Evolutionary conservation across 2,888 invertebrate species (phyloP), one percentile per base, ranked within the genome.

Genomic region (Phyllotreta cruciferae): DNA sequence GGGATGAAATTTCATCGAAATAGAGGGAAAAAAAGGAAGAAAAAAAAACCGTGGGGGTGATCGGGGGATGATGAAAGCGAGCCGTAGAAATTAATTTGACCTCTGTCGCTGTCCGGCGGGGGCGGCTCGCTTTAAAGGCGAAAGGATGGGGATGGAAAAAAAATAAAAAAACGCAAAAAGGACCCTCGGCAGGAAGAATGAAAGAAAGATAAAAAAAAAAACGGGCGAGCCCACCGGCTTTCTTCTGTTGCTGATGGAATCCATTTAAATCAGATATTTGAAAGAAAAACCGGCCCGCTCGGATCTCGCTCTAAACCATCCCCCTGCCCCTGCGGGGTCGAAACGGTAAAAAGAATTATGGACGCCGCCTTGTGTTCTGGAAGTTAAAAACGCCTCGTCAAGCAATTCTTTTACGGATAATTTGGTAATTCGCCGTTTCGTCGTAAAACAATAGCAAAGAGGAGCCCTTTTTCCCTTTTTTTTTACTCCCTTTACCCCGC

Each of bases 261-360:
- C 64, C 61, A 61, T 64, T 64, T 64, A 61, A 64, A 64, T 64
- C 64, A 60, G 60, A 56, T 53, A 60, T 60, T 60, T 64, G 53
- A 60, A 57, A 64, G 64, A 60, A 60, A 60, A 60, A 60, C 34
- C 52, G 58, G 52, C 11, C 49, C 52, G 42, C 52, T 60, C 44
- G 52, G 52, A 60, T 58, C 50, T 24, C 13, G 14, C 35, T 58
- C 13, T n/a, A n/a, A n/a, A n/a, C n/a, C n/a, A 24, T 24, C 24
- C 13, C 37, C 11, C 24, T 14, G 11, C 44, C 34, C 37, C 56
- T 38, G 11, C 58, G 52, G 41, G n/a, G 5, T 39, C 35, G 50
- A 41, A 4, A 24, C 24, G 24, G 24, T 4, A 24, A 24, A 60
- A 60, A 60, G 58, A 60, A 60, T 60, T 60, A 52, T 52, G 50